Conservation (phyloP, 2,888 invertebrate species). For the Tenodera sinensis region DNA sequence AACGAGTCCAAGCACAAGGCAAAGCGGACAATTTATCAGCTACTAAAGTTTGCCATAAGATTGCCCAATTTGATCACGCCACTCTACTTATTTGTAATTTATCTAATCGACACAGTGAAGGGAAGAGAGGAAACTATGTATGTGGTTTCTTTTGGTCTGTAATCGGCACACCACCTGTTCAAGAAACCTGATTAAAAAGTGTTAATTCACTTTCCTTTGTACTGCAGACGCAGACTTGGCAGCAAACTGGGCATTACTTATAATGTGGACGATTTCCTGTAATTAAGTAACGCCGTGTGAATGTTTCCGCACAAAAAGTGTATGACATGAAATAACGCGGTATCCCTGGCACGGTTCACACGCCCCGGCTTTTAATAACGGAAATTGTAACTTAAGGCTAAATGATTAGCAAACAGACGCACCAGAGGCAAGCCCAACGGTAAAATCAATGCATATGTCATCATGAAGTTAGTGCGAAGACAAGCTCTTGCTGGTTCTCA, state of each 20-base stretch:
- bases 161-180: background rate
- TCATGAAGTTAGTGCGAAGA: too few relatives aligned
- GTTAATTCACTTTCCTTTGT: background rate
- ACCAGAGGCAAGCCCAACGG: too few relatives aligned
- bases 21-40: background rate
- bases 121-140: background rate
- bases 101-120: background rate
- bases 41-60: background rate
- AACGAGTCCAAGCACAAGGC: background rate
- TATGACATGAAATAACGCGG: background rate
- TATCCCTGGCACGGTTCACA: background rate
- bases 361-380: background rate
- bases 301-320: background rate
- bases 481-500: too few relatives aligned
- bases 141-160: background rate
- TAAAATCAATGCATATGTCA: too few relatives aligned
- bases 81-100: background rate
- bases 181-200: background rate
- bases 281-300: background rate
- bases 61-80: background rate
- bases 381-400: background rate
- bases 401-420: too few relatives aligned
- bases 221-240: background rate
- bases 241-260: background rate
- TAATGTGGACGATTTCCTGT: background rate